A percentile compares a stretch with the other conserved stretches of the same genome.
Conservation (phyloP, 2,113 vertebrate genomes). For the Indicator indicator region DNA sequence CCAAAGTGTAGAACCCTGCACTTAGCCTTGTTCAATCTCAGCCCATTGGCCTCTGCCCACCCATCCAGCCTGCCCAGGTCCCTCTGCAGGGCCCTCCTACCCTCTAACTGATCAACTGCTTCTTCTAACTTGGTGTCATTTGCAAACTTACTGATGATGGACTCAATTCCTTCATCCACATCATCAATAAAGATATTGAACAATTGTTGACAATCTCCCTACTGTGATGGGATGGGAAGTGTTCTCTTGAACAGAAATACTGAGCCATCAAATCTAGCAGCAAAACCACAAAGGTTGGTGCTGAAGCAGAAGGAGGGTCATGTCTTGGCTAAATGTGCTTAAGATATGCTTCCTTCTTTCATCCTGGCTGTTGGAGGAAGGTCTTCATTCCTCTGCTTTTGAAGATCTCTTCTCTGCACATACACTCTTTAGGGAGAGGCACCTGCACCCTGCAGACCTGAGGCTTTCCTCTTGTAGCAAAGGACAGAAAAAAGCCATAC, state of each 20-base stretch:
- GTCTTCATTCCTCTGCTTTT: neutral
- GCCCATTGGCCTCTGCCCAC: no score
- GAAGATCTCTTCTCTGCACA: neutral
- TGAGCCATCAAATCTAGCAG: neutral
- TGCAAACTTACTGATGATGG: no score
- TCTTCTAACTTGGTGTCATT: no score
- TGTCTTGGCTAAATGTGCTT: neutral
- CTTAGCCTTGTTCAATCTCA: no score
- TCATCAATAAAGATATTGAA: no score
- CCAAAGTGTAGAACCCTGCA: no score
- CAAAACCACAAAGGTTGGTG: neutral
- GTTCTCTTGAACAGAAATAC: neutral
- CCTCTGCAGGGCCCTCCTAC: no score
- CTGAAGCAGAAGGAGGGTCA: neutral
- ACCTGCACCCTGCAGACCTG: neutral
- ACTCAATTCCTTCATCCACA: no score
- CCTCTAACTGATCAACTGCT: no score
- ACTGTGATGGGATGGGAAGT: neutral
- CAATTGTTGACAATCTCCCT: neutral
- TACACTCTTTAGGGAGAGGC: neutral
- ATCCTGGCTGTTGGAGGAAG: neutral
- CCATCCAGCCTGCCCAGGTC: no score
- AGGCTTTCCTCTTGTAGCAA: neutral
- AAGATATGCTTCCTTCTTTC: neutral
- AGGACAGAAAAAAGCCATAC: neutral